Percentiles rank a stretch among this genome's conserved stretches.
Conservation (phyloP, 2,888 invertebrate genomes). For the Biston betularia region DNA sequence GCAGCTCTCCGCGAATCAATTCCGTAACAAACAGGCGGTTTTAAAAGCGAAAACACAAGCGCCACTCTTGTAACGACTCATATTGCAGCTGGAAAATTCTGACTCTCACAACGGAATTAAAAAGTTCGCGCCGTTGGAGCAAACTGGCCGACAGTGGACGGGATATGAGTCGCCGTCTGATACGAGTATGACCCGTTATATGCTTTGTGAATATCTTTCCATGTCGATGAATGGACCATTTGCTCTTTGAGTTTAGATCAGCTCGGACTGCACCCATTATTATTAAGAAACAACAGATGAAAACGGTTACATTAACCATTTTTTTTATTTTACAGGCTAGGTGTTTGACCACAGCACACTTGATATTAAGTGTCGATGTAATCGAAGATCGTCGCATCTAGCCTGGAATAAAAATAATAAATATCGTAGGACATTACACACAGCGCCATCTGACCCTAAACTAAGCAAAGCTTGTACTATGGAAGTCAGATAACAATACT, state of each 20-base stretch:
- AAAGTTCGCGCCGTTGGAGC: conserved; percentile 60
- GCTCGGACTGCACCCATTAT: too few species aligned
- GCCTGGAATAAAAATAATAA: too few species aligned
- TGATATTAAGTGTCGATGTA: too few species aligned
- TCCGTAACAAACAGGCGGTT: conserved; percentile 33
- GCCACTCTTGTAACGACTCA: conserved; percentile 50
- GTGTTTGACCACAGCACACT: too few species aligned
- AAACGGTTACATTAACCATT: too few species aligned
- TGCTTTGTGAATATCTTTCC: neutral
- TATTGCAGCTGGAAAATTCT: conserved; percentile 52
- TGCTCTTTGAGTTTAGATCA: neutral
- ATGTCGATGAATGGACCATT: neutral
- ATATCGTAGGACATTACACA: too few species aligned
- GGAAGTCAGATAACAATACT: too few species aligned
- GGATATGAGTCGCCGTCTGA: neutral
- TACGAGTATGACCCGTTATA: neutral
- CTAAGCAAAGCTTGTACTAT: too few species aligned
- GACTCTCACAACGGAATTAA: conserved; percentile 61
- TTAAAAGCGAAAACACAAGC: conserved; percentile 35
- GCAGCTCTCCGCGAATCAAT: conserved; percentile 38
- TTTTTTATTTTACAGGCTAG: too few species aligned
- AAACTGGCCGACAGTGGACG: conserved; percentile 44
- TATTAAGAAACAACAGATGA: too few species aligned
- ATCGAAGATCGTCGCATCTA: too few species aligned
- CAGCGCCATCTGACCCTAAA: too few species aligned